Evolutionary conservation across 2,888 invertebrate species (phyloP), one percentile per base, ranked within the genome.

Genomic region (Cosmia pyralina): DNA sequence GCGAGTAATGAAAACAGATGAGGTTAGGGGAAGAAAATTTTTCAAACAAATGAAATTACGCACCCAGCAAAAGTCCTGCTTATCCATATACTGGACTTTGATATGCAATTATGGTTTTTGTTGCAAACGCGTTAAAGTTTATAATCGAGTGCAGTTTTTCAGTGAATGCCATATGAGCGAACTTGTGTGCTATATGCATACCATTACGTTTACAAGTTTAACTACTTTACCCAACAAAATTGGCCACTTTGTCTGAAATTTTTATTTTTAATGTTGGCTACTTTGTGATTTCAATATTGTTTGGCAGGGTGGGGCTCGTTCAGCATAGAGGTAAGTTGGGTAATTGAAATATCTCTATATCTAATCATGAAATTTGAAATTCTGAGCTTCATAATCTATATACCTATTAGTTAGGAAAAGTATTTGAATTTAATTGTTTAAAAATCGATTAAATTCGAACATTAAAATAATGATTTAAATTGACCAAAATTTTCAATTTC

Each of bases 1-100:
- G 71, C 69, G 75, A 83, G 81, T 91, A 91, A 91, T 90, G 90
- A 91, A 90, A 90, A 91, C 88, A 86, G 86, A 90, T 90, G 89
- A 88, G 82, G 87, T 85, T 83, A 81, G 84, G 86, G 84, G 69
- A 82, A 84, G 83, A 84, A 85, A 85, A 82, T 75, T 81, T 86
- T 83, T 72, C 78, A 77, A 85, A 85, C 83, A 88, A 87, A 87
- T 88, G 77, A 85, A 87, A 88, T 83, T 80, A 82, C 67, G 67
- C 72, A 75, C 75, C 71, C 68, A 70, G 72, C 64, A 79, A 69
- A 72, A 75, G 63, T 77, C 58, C 8, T 73, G 75, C 60, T 75
- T 74, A 78, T 74, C 72, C 75, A 57, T 75, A 52, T 65, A 71
- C 46, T 28, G 62, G 68, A 64, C 66, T 71, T 74, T 62, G 50